These are phyloP conservation scores for Piezodorus guildinii DNA, from an alignment of 1,140 invertebrate species.

Conservation along the genomic window DNA sequence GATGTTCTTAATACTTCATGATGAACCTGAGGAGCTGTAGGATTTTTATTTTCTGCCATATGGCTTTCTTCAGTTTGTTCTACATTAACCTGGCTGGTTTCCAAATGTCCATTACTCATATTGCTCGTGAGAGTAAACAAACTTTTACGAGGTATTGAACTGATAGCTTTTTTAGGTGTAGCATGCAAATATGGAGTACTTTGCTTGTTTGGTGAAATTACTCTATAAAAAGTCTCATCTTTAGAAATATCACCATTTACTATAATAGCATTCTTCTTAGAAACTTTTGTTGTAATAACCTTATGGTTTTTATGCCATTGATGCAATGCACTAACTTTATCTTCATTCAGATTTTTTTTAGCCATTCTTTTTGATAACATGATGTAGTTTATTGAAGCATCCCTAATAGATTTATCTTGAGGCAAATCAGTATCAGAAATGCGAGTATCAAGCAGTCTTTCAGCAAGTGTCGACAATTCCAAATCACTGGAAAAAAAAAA, in stretches of 20 bases:
- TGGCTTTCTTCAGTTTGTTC: too few species aligned
- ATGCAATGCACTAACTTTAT: neutral
- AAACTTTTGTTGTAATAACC: slow-evolving; percentile 13
- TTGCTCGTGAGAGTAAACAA: neutral
- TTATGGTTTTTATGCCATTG: slow-evolving; percentile 18
- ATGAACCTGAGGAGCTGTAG: too few species aligned
- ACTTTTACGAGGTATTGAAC: neutral
- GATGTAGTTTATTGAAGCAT: neutral
- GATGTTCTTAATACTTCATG: too few species aligned
- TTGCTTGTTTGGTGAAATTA: neutral
- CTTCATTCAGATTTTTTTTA: neutral
- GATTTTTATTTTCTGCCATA: too few species aligned
- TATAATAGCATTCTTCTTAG: neutral
- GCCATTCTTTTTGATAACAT: neutral
- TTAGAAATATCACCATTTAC: neutral
- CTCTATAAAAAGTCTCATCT: neutral
- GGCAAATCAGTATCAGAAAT: slow-evolving; percentile 2
- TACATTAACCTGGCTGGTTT: too few species aligned
- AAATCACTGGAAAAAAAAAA: slow-evolving; percentile 25
- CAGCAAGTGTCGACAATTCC: slow-evolving; percentile 26
- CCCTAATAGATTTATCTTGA: neutral
- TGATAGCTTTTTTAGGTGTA: neutral
- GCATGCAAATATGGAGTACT: slow-evolving; percentile 3
- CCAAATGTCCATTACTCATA: too few species aligned
- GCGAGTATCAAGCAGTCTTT: slow-evolving; percentile 25